Conservation (phyloP, 1,140 invertebrate species). For the Aphis craccivora region DNA sequence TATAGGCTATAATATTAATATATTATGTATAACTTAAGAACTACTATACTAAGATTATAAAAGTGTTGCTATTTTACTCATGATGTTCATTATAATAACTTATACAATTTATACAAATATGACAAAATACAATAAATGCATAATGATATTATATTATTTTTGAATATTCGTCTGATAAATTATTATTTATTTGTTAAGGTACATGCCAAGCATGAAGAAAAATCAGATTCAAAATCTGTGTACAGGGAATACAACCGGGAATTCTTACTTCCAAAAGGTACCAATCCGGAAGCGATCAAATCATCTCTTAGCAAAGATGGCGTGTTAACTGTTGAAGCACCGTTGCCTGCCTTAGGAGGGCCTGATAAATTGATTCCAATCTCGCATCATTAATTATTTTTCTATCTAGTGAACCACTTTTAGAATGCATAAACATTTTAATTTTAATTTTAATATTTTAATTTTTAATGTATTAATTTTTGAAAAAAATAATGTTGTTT, state of each 20-base stretch:
- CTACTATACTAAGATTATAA: background rate
- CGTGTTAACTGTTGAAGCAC: slow-evolving; percentile 92
- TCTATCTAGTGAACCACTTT: background rate
- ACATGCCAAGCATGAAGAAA: slow-evolving; percentile 95
- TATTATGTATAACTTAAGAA: too few species aligned
- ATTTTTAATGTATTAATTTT: slow-evolving; percentile 35
- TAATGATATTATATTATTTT: background rate
- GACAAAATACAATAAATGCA: background rate
- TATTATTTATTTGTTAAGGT: slow-evolving; percentile 73
- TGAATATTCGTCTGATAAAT: slow-evolving; percentile 57
- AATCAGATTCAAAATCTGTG: slow-evolving; percentile 90
- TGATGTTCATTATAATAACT: background rate
- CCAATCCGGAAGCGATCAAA: slow-evolving; percentile 90
- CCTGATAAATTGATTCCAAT: slow-evolving; percentile 82
- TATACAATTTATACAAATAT: background rate
- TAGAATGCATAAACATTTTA: slow-evolving; percentile 20
- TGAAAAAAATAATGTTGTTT: slow-evolving; percentile 24
- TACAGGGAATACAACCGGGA: slow-evolving; percentile 96
- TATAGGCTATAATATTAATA: background rate
- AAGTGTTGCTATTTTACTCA: background rate
- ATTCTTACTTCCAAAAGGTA: slow-evolving; percentile 91
- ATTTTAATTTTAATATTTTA: slow-evolving; percentile 10
- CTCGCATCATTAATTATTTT: slow-evolving; percentile 70
- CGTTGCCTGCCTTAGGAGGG: slow-evolving; percentile 77
- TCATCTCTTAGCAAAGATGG: slow-evolving; percentile 91